Base-by-base conservation (phyloP, 2,113 vertebrate species). In the Columbina picui region DNA sequence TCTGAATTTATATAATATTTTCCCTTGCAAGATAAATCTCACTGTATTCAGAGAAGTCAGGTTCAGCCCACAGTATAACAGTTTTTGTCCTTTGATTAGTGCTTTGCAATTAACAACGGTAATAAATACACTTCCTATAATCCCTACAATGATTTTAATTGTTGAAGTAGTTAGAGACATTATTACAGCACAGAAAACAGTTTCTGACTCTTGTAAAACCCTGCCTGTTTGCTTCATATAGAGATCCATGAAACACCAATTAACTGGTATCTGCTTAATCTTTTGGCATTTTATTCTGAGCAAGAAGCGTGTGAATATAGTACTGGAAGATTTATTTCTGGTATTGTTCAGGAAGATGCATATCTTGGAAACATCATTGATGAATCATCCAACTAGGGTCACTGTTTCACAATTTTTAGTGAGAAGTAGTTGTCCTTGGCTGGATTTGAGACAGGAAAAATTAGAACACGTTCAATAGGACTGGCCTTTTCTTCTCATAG, bases 11-110 rank as follows among this genome's bases (percentile, higher is more conserved):
- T 59, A 17, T 61, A 97, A 25, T 2, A 81, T 50, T 69, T 93
- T 78, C 14, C 52, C 39, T 53, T 50, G 52, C 13, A 97, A 89
- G 30, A 95, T 52, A 76, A 95, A 91, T 50, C 71, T 79, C 45
- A 38, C 45, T 78, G 71, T 27, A 47, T 34, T 70, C 81, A 95
- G 45, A 64, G 60, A 94, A 79, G 70, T 65, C 45, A 94, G 15
- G 30, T 90, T 87, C 34, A 81, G 9, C 12, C 83, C 57, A 61
- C 52, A 89, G 14, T 20, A 63, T 20, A 83, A 78, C 7, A n/a
- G 2, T 20, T 79, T 94, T 87, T 11, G 26, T 90, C 17, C 91
- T 84, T 50, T 69, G 47, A 89, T 45, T 80, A 70, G 52, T 36
- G 69, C 52, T 39, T 76, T 23, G 20, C 34, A 86, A 83, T 90